Evolutionary conservation across 2,888 invertebrate genomes (phyloP), one percentile per base, ranked within the genome.

Genomic region (Pollenia griseotomentosa): DNA sequence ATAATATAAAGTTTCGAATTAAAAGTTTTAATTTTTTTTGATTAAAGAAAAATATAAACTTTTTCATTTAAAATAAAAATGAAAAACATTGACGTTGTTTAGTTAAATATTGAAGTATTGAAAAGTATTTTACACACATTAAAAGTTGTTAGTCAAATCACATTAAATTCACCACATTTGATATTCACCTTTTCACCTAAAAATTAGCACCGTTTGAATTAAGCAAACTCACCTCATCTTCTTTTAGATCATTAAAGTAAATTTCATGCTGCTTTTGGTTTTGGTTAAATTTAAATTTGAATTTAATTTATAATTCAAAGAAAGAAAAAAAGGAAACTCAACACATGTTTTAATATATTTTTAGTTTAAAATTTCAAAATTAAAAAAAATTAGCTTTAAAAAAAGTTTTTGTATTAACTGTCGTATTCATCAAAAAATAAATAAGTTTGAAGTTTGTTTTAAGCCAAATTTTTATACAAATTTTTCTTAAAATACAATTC

Each of bases 221-320:
- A 42, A 44, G 33, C 33, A 33, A 53, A 66, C 44, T 70, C 59
- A 61, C 42, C 40, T 42, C 44, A 33, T 33, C 7, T 19, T 0
- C 1, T 33, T 63, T 44, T 53, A 44, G 19, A 65, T 42, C 23
- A 44, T 23, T 12, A 59, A 16, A 16, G 16, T 44, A 10, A 44
- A 59, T 61, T 44, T 80, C 68, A 82, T 59, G 51, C 57, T 59
- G 74, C 59, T 68, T 74, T 68, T 75, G 68, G 57, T 82, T 74
- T 16, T 68, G 71, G 33, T 65, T 68, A 51, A 23, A 51, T 70
- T 57, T 53, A 2, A 51, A 51, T 16, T 46, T 73, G 2, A 33
- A 65, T 53, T 44, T 44, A 44, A 9, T 10, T 46, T 40, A 55
- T 53, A 75, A 42, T 51, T 40, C 33, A 33, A 33, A 33, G 6